A percentile compares a stretch with the other conserved stretches of the same genome.
Conservation (phyloP, 2,113 vertebrate species). For the Raja brachyura region DNA sequence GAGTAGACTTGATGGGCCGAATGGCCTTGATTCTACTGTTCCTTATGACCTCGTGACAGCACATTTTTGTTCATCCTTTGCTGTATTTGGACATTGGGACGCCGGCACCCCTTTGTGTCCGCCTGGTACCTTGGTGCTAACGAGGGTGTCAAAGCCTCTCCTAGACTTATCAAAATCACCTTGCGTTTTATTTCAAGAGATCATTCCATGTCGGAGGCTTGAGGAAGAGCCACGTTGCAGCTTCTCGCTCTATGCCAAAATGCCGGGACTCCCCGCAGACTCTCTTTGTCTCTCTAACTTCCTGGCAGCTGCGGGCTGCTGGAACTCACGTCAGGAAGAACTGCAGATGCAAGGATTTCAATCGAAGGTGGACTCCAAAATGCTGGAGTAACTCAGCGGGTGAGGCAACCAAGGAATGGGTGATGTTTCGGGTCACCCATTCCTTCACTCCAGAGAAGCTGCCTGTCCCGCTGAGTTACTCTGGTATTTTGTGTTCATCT, state of each 20-base stretch:
- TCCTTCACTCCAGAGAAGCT: too few species aligned
- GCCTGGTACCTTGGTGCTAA: not conserved
- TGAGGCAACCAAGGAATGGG: too few species aligned
- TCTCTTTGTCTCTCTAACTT: not conserved
- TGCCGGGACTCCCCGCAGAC: not conserved
- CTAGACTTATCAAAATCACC: not conserved
- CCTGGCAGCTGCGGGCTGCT: conserved; percentile 16
- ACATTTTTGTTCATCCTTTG: not conserved
- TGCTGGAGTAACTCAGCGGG: too few species aligned
- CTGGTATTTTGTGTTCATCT: too few species aligned
- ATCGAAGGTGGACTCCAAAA: too few species aligned
- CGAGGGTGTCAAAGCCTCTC: too few species aligned
- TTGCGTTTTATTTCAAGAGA: not conserved
- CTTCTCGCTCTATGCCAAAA: not conserved
- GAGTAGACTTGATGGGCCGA: too few species aligned
- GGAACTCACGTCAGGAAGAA: too few species aligned
- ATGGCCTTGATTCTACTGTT: too few species aligned
- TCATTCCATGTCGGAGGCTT: not conserved
- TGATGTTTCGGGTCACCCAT: too few species aligned
- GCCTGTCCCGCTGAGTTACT: too few species aligned
- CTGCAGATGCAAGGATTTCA: too few species aligned
- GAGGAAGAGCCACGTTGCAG: not conserved
- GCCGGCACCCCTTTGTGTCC: not conserved
- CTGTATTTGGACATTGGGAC: not conserved
- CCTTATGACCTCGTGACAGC: not conserved